Conservation (phyloP, 2,113 vertebrate species). For the Crotalus helleri region DNA sequence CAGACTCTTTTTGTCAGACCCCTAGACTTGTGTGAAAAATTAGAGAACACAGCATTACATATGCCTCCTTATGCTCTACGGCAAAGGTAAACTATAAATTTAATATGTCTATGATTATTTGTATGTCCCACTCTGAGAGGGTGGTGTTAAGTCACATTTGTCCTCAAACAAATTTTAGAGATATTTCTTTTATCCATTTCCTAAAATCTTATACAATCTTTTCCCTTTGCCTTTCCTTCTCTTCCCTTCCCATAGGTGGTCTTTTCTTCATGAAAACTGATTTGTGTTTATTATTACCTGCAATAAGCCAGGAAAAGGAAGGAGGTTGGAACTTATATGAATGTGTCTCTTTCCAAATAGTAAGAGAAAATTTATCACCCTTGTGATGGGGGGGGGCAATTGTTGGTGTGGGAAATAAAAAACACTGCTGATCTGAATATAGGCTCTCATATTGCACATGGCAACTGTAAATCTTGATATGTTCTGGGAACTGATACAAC, state of each 20-base stretch:
- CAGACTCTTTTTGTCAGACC: not conserved
- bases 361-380: not conserved
- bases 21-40: not conserved
- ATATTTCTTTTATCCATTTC: not conserved
- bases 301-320: not conserved
- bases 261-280: not conserved
- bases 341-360: not conserved
- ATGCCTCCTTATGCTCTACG: not conserved
- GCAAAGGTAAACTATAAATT: not conserved
- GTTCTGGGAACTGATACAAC: not conserved
- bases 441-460: not conserved
- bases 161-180: not conserved
- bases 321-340: not conserved
- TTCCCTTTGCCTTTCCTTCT: not conserved
- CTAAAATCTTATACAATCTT: not conserved
- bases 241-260: not conserved
- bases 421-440: not conserved
- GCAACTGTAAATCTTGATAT: not conserved
- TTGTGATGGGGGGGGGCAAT: too few species aligned
- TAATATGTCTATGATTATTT: not conserved
- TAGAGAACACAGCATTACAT: not conserved
- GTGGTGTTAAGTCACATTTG: not conserved
- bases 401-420: not conserved
- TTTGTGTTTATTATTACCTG: not conserved
- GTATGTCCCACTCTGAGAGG: not conserved